Evolutionary conservation across 1,140 invertebrate genomes (phyloP), one percentile per base, ranked within the genome.

Genomic region (Micrasema minimum): DNA sequence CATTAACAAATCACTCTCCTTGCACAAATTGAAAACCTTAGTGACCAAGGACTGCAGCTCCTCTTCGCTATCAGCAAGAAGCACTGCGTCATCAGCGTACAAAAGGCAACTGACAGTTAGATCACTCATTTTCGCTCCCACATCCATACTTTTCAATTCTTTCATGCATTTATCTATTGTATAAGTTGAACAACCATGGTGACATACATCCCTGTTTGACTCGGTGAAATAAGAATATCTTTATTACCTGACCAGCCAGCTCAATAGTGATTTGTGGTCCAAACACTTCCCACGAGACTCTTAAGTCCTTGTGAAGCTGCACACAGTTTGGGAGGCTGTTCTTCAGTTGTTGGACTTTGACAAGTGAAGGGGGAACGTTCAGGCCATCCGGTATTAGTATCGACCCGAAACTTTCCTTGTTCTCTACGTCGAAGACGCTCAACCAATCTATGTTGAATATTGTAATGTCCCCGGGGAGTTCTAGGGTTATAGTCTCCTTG

Each of bases 231-330:
- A n/a, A n/a, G 82, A 69, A 92, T n/a, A n/a, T n/a, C n/a, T n/a
- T n/a, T n/a, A n/a, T n/a, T n/a, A n/a, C 87, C 85, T 91, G 89
- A n/a, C 90, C 94, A n/a, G 91, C 89, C 5, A 97, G 81, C 81
- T 96, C 90, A 64, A 97, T 88, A 1, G 94, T 96, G 53, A 97
- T 90, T 79, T 93, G 90, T n/a, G 90, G 91, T 0, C 94, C 93
- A 79, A 95, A 94, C 2, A 96, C 90, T 79, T 96, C 93, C 95
- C 95, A 97, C 9, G 90, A 90, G 2, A 96, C 86, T 85, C 95
- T 93, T 62, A 92, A 83, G 76, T 93, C 88, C 79, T 90, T 90
- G 80, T 96, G 94, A 5, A 96, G 85, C 80, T 95, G 93, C 74
- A 92, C 80, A 80, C 95, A 96, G 80, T 96, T 94, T 53, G 94